Conservation (phyloP, 1,140 invertebrate genomes). For the Drosophila ananassae region DNA sequence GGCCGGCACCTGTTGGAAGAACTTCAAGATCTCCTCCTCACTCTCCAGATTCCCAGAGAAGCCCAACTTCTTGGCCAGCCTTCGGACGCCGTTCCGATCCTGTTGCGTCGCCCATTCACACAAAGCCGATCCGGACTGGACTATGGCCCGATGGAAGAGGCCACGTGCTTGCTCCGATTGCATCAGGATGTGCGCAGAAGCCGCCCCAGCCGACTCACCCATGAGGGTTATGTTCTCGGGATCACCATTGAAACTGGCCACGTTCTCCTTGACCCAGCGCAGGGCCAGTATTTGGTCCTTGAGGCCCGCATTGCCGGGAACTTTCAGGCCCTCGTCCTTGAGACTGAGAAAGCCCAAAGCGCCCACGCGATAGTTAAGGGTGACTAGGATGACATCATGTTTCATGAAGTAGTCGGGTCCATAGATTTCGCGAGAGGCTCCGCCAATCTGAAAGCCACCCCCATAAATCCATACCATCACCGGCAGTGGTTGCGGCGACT, state of each 20-base stretch:
- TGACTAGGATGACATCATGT: constrained; percentile 88
- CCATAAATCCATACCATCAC: constrained; percentile 91
- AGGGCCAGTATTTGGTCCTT: constrained; percentile 84
- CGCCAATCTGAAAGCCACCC: constrained; percentile 87
- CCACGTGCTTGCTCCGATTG: constrained; percentile 81
- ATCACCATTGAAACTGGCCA: constrained; percentile 80
- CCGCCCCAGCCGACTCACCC: constrained; percentile 80
- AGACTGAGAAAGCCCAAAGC: constrained; percentile 84
- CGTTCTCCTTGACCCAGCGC: constrained; percentile 83
- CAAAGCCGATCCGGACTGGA: constrained; percentile 86
- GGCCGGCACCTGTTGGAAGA: constrained; percentile 60
- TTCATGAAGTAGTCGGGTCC: constrained; percentile 87
- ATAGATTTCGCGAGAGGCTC: constrained; percentile 82
- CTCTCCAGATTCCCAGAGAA: constrained; percentile 63
- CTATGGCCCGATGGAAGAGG: constrained; percentile 86
- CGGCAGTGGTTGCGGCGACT: constrained; percentile 74
- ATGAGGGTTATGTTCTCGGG: constrained; percentile 75
- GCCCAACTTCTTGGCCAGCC: constrained; percentile 60
- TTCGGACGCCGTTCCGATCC: constrained; percentile 38
- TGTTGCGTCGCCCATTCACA: constrained; percentile 71
- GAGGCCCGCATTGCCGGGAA: constrained; percentile 80
- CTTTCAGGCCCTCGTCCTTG: constrained; percentile 64
- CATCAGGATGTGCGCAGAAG: constrained; percentile 68
- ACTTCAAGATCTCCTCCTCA: constrained; percentile 71
- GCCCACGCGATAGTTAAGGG: constrained; percentile 89